Evolutionary conservation across 2,113 vertebrate species (phyloP), one percentile per base, ranked within the genome.

Genomic region (Atherinomorus stipes): DNA sequence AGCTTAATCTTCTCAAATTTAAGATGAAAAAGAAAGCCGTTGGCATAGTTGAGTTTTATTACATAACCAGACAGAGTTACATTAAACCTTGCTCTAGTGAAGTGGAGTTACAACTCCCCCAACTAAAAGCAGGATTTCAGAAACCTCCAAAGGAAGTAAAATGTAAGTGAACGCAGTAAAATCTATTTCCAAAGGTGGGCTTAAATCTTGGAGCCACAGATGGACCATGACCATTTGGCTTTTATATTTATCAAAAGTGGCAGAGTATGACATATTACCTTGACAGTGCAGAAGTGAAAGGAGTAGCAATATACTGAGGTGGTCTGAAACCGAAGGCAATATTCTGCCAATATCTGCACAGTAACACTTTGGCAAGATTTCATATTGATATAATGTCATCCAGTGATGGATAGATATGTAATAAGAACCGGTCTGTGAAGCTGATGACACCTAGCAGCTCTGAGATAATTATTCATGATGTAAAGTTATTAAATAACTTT

Each of bases 241-340:
- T 51, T 47, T 23, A 31, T 57, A 47, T 74, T 77, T 64, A 28
- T 81, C 64, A 84, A 64, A 72, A 44, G 53, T 37, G 53, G 23
- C 61, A 52, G 44, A 56, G 11, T 11, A 13, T 56, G 59, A 70
- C 52, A 22, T 28, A 64, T 65, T 31, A 56, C 66, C 34, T 50
- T 28, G 64, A 65, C 44, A 37, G 47, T 4, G 23, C 12, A 37
- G 60, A 51, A 56, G 68, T 37, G 19, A 56, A 74, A 76, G 74
- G 73, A 65, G 28, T 60, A 59, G 61, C 58, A 76, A 71, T 70
- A 68, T 38, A 47, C n/a, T 44, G 58, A 42, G 59, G 42, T 37
- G 65, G 58, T 57, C 53, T 19, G 4, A 78, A 78, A 85, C 38
- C 71, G 66, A 82, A 75, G 71, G 75, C 71, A 69, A 75, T 76